These are phyloP conservation scores for Sebastes iracundus DNA, from an alignment of 2,797 vertebrate species.

Conservation along the genomic window DNA sequence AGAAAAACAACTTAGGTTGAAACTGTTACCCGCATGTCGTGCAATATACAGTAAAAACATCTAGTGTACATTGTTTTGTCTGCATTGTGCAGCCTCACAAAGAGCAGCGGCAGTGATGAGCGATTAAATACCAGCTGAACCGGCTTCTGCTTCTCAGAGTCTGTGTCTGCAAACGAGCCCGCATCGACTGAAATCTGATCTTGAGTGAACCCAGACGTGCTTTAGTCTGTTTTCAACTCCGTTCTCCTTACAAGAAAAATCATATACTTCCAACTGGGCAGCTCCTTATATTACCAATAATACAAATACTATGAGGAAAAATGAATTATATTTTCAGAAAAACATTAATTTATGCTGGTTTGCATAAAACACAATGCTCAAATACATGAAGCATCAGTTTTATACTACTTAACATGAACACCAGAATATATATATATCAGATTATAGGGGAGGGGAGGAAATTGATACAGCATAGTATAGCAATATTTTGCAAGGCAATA, in stretches of 20 bases:
- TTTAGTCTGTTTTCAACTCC: slow-evolving; percentile 7
- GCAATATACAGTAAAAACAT: background rate
- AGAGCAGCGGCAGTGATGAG: slow-evolving; percentile 18
- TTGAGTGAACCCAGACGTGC: slow-evolving; percentile 13
- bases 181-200: slow-evolving; percentile 56
- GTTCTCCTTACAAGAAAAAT: background rate
- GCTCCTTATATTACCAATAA: background rate
- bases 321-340: background rate
- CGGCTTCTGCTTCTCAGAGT: slow-evolving; percentile 45
- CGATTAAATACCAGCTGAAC: slow-evolving; percentile 63
- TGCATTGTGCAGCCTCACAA: slow-evolving; percentile 30
- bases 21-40: background rate
- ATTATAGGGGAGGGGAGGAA: background rate
- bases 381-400: background rate
- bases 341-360: background rate
- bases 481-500: rapidly evolving
- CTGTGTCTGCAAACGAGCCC: slow-evolving; percentile 10
- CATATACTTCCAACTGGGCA: background rate
- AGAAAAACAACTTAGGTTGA: background rate
- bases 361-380: too few relatives aligned
- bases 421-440: background rate
- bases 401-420: background rate
- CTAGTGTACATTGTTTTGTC: slow-evolving; percentile 21
- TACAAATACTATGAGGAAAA: background rate
- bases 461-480: background rate